Evolutionary conservation across 2,113 vertebrate genomes (phyloP).

Genomic region (Meriones unguiculatus): DNA sequence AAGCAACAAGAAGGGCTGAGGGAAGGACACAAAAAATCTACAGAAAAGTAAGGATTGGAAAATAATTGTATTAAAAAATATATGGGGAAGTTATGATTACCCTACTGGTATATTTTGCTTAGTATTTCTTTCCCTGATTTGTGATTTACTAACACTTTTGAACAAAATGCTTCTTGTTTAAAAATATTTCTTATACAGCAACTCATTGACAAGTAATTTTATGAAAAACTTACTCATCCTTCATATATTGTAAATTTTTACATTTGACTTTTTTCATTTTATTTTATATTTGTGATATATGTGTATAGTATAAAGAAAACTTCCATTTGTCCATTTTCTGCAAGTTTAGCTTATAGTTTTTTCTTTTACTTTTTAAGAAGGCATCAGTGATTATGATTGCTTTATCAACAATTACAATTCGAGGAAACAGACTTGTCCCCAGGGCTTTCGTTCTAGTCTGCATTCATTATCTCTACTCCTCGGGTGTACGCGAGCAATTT

Average conservation of each 20-base stretch:
- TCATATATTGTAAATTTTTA: background rate
- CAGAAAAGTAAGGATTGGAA: background rate
- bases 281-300: background rate
- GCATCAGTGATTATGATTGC: background rate
- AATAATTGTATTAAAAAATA: background rate
- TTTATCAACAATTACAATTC: background rate
- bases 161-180: background rate
- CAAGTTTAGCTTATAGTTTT: background rate
- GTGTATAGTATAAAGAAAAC: background rate
- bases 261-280: background rate
- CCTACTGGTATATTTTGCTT: background rate
- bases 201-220: background rate
- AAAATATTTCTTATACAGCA: background rate
- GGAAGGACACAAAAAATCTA: background rate
- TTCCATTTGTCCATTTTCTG: background rate
- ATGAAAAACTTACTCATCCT: background rate
- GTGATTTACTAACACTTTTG: background rate
- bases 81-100: constrained; percentile 10
- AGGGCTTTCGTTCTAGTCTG: constrained; percentile 9
- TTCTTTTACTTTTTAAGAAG: background rate
- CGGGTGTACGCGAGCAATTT: background rate
- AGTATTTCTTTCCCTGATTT: background rate
- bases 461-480: constrained; percentile 30
- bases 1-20: background rate
- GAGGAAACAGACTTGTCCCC: background rate